These are phyloP conservation scores for Terrapene triunguis DNA, from an alignment of 2,113 vertebrate genomes.

Conservation along the genomic window DNA sequence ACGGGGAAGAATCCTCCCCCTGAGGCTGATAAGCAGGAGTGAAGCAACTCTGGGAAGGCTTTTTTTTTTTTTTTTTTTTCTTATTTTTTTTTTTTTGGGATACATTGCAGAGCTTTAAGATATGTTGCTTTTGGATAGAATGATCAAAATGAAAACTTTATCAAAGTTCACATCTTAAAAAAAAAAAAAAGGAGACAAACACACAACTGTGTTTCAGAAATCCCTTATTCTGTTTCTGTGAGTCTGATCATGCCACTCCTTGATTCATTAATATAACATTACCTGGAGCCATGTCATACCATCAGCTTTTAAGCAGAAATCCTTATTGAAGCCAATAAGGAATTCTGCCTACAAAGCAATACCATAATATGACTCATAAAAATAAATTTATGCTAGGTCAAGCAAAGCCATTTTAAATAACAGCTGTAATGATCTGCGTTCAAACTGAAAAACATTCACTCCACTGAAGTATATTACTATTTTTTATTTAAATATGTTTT, in stretches of 20 bases:
- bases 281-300: background rate
- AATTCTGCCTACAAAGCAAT: slow-evolving; percentile 42
- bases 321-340: slow-evolving; percentile 12
- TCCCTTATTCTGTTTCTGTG: background rate
- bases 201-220: background rate
- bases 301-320: slow-evolving; percentile 7
- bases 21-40: slow-evolving; percentile 42
- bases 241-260: background rate
- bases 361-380: background rate
- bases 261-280: background rate
- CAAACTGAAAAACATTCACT: background rate
- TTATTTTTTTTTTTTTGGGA: slow-evolving; percentile 31
- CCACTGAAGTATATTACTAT: background rate
- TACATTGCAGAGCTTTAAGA: background rate
- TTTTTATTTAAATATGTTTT: background rate
- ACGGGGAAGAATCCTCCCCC: slow-evolving; percentile 74
- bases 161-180: background rate
- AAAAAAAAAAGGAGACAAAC: background rate
- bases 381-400: slow-evolving; percentile 50
- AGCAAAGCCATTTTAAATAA: background rate
- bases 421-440: background rate
- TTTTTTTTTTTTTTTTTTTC: slow-evolving; percentile 36
- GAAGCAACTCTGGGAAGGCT: slow-evolving; percentile 67
- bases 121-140: background rate
- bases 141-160: background rate